These are phyloP conservation scores for Umimayanthus chanpuru DNA, from an alignment of 92 coral and sea anemone genomes.

Conservation along the genomic window DNA sequence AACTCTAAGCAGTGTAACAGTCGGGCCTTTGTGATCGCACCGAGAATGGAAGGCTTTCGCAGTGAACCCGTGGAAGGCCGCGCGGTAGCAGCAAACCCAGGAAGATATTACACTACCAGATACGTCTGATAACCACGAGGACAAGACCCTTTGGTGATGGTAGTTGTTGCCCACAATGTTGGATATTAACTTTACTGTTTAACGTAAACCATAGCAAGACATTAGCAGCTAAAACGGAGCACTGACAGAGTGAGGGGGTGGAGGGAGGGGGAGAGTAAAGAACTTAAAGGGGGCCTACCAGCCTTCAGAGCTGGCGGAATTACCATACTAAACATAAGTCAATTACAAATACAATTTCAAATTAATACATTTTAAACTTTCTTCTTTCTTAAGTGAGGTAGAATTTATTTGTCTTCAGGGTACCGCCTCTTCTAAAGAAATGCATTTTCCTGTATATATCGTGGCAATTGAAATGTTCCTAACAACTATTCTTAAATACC, in stretches of 20 bases:
- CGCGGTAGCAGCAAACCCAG: slow-evolving; percentile 24
- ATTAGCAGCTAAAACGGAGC: too few species aligned
- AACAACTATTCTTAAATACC: too few species aligned
- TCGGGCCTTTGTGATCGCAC: slow-evolving; percentile 26
- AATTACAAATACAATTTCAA: too few species aligned
- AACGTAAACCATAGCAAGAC: not conserved
- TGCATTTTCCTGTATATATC: too few species aligned
- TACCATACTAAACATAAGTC: too few species aligned
- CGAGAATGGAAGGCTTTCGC: slow-evolving; percentile 21
- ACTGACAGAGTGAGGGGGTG: too few species aligned
- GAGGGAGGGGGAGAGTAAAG: too few species aligned
- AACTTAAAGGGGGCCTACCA: too few species aligned
- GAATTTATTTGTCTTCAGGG: not conserved
- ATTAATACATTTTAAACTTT: not conserved
- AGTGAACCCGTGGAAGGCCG: not conserved
- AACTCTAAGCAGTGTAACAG: not conserved
- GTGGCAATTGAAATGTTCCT: too few species aligned
- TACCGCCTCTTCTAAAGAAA: not conserved
- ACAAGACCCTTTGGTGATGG: slow-evolving; percentile 2
- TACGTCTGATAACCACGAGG: slow-evolving; percentile 18
- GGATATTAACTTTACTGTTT: slow-evolving; percentile 12
- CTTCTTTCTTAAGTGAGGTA: not conserved
- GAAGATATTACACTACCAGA: not conserved
- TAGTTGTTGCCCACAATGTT: slow-evolving; percentile 5
- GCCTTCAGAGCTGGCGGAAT: too few species aligned